Evolutionary conservation across 2,113 vertebrate species (phyloP).

Genomic region (Oreamnos americanus): DNA sequence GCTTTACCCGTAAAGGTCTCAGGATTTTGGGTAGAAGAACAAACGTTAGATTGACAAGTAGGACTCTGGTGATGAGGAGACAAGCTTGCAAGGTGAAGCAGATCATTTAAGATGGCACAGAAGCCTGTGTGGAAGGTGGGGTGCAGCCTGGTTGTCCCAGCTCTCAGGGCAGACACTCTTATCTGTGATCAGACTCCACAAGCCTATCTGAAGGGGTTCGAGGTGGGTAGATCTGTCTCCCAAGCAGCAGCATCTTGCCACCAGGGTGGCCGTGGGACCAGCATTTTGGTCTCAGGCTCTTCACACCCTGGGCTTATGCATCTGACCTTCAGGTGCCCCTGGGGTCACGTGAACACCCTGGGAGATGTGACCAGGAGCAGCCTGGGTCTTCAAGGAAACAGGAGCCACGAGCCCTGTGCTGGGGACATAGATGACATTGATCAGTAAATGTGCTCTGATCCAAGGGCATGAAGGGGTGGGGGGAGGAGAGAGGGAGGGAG

Average conservation of each 20-base stretch:
- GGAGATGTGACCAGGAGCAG: background rate
- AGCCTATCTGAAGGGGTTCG: fast-evolving
- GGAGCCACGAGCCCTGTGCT: fast-evolving
- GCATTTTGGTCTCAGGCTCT: background rate
- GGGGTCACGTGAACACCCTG: background rate
- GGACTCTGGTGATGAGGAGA: background rate
- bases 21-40: background rate
- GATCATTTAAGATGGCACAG: fast-evolving
- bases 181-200: fast-evolving
- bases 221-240: background rate
- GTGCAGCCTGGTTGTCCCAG: fast-evolving
- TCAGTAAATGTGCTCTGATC: fast-evolving
- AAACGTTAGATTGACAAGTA: background rate
- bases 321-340: background rate
- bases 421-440: fast-evolving
- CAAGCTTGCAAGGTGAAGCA: fast-evolving
- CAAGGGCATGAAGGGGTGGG: fast-evolving
- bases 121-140: fast-evolving
- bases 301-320: fast-evolving
- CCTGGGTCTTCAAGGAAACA: fast-evolving
- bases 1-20: fast-evolving
- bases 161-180: fast-evolving
- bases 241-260: background rate
- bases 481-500: background rate
- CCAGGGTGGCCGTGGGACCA: fast-evolving